Evolutionary conservation across 2,113 vertebrate genomes (phyloP), one percentile per base, ranked within the genome.

Genomic region (Corythoichthys intestinalis): DNA sequence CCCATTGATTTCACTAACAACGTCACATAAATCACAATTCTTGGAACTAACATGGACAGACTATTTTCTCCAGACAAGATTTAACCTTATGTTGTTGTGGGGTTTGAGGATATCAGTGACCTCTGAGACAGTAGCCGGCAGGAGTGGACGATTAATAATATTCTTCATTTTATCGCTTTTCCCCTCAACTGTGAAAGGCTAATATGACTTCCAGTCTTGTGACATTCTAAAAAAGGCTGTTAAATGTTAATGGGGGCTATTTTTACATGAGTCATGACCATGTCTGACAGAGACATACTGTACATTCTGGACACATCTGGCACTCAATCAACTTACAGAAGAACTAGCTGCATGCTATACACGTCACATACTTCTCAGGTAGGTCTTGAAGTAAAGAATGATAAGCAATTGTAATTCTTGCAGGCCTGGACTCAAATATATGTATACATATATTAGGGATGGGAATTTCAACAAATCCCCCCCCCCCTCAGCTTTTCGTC

Each of bases 241-340:
- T 90, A 90, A 91, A 90, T 88, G 87, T 90, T 90, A 90, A 92
- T 87, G 81, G 79, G 56, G 79, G 83, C 86, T 90, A 86, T 90
- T 91, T 91, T 90, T 90, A 88, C 73, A 81, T 70, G 72, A 77
- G 85, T 81, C 83, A 10, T 50, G 80, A 79, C 75, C 76, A 71
- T 38, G 72, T 78, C 75, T 82, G 54, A 67, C 17, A 39, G 62
- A 62, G 60, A 53, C 67, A 66, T 34, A 41, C 57, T 3, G 44
- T 49, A 34, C 14, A 65, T 28, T 53, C n/a, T 0, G 47, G 67
- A 73, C 65, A 75, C 39, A 17, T 35, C 48, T 10, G 46, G 6
- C 14, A 44, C 37, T 41, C 39, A 15, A 12, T 59, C 57, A 15
- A 37, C 37, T 35, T 0, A 2, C 7, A 64, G 37, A 59, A 1